A percentile compares a stretch with the other conserved stretches of the same genome.
These are phyloP conservation scores for Octopus bimaculoides DNA, from an alignment of 1,140 invertebrate species.

Conservation along the genomic window DNA sequence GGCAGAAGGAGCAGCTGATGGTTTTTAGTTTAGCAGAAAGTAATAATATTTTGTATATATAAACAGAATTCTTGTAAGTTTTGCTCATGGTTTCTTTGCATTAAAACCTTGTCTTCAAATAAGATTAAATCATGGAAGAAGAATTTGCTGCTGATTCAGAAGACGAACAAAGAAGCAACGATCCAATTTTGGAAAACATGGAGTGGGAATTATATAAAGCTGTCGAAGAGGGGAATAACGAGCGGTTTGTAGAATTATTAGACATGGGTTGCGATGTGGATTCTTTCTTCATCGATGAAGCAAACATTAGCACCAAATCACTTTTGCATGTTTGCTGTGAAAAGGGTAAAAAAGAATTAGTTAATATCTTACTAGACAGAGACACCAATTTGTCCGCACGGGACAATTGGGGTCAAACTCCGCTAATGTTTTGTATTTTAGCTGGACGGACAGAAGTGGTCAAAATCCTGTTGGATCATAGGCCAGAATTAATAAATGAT, in stretches of 20 bases:
- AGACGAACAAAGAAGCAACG: too few relatives aligned
- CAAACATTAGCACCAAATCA: slow-evolving; percentile 38
- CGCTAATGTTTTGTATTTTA: slow-evolving; percentile 31
- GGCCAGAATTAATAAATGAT: slow-evolving; percentile 21
- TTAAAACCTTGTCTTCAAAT: too few relatives aligned
- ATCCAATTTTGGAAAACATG: slow-evolving; percentile 12
- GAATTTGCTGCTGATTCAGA: too few relatives aligned
- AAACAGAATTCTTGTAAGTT: too few relatives aligned
- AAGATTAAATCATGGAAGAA: too few relatives aligned
- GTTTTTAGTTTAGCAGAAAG: too few relatives aligned
- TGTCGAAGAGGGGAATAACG: slow-evolving; percentile 25
- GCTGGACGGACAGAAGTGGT: slow-evolving; percentile 27
- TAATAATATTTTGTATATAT: too few relatives aligned
- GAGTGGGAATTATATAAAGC: slow-evolving; percentile 32
- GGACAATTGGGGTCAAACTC: slow-evolving; percentile 36
- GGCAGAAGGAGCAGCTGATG: too few relatives aligned
- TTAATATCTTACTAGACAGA: slow-evolving; percentile 25
- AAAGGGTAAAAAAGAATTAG: slow-evolving; percentile 32
- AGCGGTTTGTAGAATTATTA: slow-evolving; percentile 23
- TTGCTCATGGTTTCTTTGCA: too few relatives aligned
- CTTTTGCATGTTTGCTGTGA: slow-evolving; percentile 41
- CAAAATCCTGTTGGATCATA: slow-evolving; percentile 22
- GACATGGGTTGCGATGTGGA: slow-evolving; percentile 32
- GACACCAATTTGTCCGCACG: slow-evolving; percentile 22
- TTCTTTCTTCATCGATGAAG: slow-evolving; percentile 32